A percentile compares a stretch with the other conserved stretches of the same genome.
phyloP scores from a whole-genome alignment of 2,888 invertebrate genomes.

The Aporophyla lueneburgensis region DNA sequence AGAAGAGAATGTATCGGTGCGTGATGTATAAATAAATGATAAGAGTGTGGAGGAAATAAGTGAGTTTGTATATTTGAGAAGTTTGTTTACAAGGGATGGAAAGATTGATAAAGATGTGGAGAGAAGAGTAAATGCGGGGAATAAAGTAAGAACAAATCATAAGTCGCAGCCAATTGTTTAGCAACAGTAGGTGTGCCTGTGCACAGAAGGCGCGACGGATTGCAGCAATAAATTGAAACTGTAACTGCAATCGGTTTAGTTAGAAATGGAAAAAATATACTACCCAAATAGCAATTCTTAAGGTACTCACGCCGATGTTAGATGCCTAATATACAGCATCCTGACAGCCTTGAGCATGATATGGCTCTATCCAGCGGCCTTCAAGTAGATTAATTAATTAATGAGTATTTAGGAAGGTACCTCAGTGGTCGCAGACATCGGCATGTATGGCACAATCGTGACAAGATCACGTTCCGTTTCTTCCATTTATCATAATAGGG shows the following conservation, averaged over 20 bases:
- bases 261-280: constrained; percentile 5
- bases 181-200: background rate
- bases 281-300: background rate
- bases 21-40: too few relatives aligned
- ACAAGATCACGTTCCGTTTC: constrained; percentile 95
- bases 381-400: constrained; percentile 30
- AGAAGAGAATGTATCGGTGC: too few relatives aligned
- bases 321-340: background rate
- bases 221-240: constrained; percentile 33
- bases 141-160: background rate
- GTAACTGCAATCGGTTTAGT: constrained; percentile 38
- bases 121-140: too few relatives aligned
- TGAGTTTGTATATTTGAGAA: too few relatives aligned
- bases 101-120: too few relatives aligned
- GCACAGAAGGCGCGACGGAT: constrained; percentile 27
- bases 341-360: background rate
- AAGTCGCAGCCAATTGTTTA: constrained; percentile 8
- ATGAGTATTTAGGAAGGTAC: constrained; percentile 36
- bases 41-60: too few relatives aligned
- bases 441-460: constrained; percentile 97
- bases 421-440: constrained; percentile 96
- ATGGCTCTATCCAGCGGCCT: too few relatives aligned
- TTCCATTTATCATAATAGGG: constrained; percentile 98
- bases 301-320: background rate
- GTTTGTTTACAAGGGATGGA: too few relatives aligned